Conservation (phyloP, 2,888 invertebrate genomes). For the Drosophila meridionalis region DNA sequence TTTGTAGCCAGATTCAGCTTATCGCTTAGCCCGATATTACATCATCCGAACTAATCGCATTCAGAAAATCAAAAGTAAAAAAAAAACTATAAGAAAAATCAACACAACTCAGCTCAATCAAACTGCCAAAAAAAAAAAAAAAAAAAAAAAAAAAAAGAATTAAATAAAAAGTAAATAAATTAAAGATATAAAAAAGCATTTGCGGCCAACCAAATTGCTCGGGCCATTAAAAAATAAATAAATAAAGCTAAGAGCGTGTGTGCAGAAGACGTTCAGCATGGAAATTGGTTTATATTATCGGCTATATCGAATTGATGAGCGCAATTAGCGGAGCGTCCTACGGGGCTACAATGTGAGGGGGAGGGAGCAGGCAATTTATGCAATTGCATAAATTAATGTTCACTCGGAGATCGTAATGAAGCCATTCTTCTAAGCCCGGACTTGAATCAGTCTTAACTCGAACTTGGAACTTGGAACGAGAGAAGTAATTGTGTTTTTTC, state of each 20-base stretch:
- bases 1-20: constrained; percentile 39
- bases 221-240: constrained; percentile 14
- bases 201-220: constrained; percentile 33
- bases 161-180: constrained; percentile 9
- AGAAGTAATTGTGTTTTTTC: constrained; percentile 17
- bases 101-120: constrained; percentile 38
- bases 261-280: constrained; percentile 38
- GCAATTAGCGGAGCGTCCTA: neutral
- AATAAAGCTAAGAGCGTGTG: constrained; percentile 15
- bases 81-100: constrained; percentile 24
- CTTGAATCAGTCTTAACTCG: constrained; percentile 4
- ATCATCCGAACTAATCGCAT: constrained; percentile 48
- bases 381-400: constrained; percentile 67
- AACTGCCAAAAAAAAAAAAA: constrained; percentile 27
- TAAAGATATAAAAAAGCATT: constrained; percentile 16
- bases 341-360: neutral
- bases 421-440: constrained; percentile 39
- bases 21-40: constrained; percentile 50
- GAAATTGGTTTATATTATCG: constrained; percentile 9
- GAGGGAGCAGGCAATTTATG: constrained; percentile 28
- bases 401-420: constrained; percentile 39
- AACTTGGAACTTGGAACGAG: constrained; percentile 17
- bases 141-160: neutral
- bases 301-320: neutral
- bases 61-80: constrained; percentile 1